A percentile compares a stretch with the other conserved stretches of the same genome.
Conservation (phyloP, 2,113 vertebrate species). For the Zingel zingel region DNA sequence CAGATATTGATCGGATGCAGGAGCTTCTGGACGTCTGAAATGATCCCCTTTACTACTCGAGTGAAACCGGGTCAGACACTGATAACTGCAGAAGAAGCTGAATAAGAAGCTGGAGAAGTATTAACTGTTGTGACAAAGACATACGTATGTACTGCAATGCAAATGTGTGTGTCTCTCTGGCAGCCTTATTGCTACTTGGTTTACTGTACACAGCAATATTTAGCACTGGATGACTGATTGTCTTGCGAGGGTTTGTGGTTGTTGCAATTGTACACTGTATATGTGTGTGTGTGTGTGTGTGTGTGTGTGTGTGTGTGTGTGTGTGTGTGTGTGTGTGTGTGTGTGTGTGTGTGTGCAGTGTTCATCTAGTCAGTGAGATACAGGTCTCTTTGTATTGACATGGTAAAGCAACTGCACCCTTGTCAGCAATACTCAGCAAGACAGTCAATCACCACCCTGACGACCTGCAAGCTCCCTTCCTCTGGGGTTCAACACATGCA, state of each 20-base stretch:
- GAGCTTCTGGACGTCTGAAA: slow-evolving; percentile 64
- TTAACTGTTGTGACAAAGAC: slow-evolving; percentile 70
- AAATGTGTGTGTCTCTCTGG: slow-evolving; percentile 53
- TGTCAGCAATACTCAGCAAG: slow-evolving; percentile 65
- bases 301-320: slow-evolving; percentile 14
- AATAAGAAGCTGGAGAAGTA: slow-evolving; percentile 40
- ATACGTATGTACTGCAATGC: slow-evolving; percentile 50
- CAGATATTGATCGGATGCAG: slow-evolving; percentile 71
- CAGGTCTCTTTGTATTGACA: slow-evolving; percentile 69
- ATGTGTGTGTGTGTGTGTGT: slow-evolving; percentile 29
- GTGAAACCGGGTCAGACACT: slow-evolving; percentile 35
- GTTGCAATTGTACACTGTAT: slow-evolving; percentile 17
- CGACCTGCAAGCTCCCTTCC: slow-evolving; percentile 45
- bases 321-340: slow-evolving; percentile 9
- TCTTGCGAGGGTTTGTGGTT: slow-evolving; percentile 41
- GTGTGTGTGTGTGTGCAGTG: background rate
- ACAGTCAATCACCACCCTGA: slow-evolving; percentile 68
- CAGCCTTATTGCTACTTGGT: slow-evolving; percentile 52
- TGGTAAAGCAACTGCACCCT: slow-evolving; percentile 60
- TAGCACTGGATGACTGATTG: slow-evolving; percentile 62
- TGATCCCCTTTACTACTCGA: slow-evolving; percentile 59
- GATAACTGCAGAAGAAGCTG: slow-evolving; percentile 43
- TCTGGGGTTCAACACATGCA: slow-evolving; percentile 29
- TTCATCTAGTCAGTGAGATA: slow-evolving; percentile 44
- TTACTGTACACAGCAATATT: slow-evolving; percentile 57